phyloP scores from a whole-genome alignment of 2,888 invertebrate genomes.

The Drosophila glabriapex region DNA sequence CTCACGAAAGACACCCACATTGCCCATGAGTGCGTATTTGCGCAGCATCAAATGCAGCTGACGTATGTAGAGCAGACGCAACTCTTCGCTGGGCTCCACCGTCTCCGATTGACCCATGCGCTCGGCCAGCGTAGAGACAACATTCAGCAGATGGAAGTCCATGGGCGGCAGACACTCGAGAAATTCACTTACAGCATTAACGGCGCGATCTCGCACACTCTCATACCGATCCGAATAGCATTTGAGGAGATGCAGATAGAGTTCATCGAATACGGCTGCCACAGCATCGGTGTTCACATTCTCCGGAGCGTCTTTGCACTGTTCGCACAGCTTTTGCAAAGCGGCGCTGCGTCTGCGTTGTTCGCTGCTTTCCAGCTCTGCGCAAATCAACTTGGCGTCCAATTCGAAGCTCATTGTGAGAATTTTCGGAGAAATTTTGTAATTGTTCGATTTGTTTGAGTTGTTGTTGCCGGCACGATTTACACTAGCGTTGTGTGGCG shows the following conservation, averaged over 20 bases:
- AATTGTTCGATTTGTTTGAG: slow-evolving; percentile 2
- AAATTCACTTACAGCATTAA: slow-evolving; percentile 73
- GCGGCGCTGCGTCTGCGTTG: slow-evolving; percentile 61
- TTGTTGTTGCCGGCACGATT: slow-evolving; percentile 24
- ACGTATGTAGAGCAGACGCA: slow-evolving; percentile 89
- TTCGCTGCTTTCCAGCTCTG: slow-evolving; percentile 49
- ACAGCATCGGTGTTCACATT: slow-evolving; percentile 34
- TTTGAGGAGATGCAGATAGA: slow-evolving; percentile 83
- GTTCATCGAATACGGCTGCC: slow-evolving; percentile 75
- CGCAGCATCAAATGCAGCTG: slow-evolving; percentile 89
- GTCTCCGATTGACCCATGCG: slow-evolving; percentile 92
- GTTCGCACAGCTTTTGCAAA: slow-evolving; percentile 48
- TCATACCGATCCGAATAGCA: slow-evolving; percentile 84
- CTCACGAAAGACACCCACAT: slow-evolving; percentile 78
- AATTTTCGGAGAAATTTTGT: neutral
- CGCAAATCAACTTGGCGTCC: slow-evolving; percentile 59
- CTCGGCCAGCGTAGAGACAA: slow-evolving; percentile 91
- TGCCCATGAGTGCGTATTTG: slow-evolving; percentile 88
- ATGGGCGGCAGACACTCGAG: slow-evolving; percentile 87
- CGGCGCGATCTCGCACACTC: slow-evolving; percentile 80
- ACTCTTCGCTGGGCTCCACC: slow-evolving; percentile 91
- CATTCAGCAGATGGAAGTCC: slow-evolving; percentile 91
- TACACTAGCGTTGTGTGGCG: slow-evolving; percentile 30
- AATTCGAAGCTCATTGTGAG: slow-evolving; percentile 47
- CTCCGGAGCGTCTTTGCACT: slow-evolving; percentile 24